phyloP scores from a whole-genome alignment of 1,140 invertebrate species.

The Zaprionus kolodkinae region DNA sequence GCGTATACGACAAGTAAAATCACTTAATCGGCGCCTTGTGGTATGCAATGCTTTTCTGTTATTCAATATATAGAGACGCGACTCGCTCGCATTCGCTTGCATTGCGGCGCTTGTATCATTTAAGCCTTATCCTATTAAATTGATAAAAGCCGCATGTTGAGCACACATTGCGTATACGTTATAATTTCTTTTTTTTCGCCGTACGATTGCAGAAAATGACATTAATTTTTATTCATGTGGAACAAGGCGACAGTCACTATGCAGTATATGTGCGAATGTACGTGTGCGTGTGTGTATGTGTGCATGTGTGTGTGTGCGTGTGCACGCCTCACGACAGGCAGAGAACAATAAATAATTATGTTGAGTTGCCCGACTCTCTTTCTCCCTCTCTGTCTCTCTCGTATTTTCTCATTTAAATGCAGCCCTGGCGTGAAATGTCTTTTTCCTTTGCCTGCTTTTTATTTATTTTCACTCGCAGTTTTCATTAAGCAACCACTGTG shows the following conservation, averaged over 20 bases:
- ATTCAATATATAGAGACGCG: conserved; percentile 54
- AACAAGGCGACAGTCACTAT: conserved; percentile 10
- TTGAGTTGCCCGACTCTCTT: conserved; percentile 11
- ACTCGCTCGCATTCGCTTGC: too few species aligned
- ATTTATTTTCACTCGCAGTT: conserved; percentile 19
- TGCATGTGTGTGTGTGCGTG: conserved; percentile 14
- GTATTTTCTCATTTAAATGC: conserved; percentile 58
- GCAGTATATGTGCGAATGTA: neutral
- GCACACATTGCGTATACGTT: conserved; percentile 28
- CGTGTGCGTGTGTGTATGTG: neutral
- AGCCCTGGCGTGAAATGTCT: conserved; percentile 38
- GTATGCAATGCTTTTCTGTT: conserved; percentile 57
- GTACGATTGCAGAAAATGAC: conserved; percentile 35
- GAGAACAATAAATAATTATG: conserved; percentile 62
- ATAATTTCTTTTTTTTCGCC: conserved; percentile 17
- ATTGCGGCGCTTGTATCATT: neutral
- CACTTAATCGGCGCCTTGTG: conserved; percentile 36
- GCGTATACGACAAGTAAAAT: neutral
- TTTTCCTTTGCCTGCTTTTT: neutral
- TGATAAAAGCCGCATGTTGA: conserved; percentile 46
- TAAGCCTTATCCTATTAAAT: conserved; percentile 54
- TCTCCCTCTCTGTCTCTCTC: neutral
- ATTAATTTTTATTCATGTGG: conserved; percentile 56
- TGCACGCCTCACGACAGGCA: conserved; percentile 8
- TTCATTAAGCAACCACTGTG: conserved; percentile 26